Evolutionary conservation across 2,113 vertebrate species (phyloP).

Genomic region (Aphyosemion australe): DNA sequence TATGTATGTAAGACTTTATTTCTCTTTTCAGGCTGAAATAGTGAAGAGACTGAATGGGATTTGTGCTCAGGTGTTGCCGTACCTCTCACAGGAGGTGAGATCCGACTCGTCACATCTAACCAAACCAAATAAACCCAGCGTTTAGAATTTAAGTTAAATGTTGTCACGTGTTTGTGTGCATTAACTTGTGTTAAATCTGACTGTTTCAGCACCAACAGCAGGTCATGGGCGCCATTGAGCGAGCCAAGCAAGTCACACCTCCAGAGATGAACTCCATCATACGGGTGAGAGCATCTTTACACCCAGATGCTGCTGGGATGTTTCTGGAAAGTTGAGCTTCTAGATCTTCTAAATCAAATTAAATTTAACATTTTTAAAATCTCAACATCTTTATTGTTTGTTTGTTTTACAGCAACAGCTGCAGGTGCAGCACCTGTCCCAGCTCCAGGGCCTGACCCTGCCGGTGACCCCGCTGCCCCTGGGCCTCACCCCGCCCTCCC

Average conservation of each 20-base stretch:
- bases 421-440: conserved; percentile 96
- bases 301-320: background rate
- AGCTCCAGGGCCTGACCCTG: conserved; percentile 95
- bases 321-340: too few species aligned
- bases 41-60: conserved; percentile 98
- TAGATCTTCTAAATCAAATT: too few species aligned
- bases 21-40: conserved; percentile 87
- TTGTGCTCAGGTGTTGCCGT: conserved; percentile 96
- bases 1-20: background rate
- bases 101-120: too few species aligned
- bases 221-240: conserved; percentile 94
- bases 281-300: conserved; percentile 79
- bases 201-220: conserved; percentile 93
- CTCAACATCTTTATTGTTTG: too few species aligned
- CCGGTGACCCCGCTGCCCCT: conserved; percentile 92
- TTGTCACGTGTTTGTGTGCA: too few species aligned
- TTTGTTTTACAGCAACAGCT: conserved; percentile 90
- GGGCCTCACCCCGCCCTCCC: conserved; percentile 88
- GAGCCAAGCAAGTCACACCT: conserved; percentile 96
- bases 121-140: too few species aligned
- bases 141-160: too few species aligned
- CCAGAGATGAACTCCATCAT: conserved; percentile 99
- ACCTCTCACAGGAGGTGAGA: conserved; percentile 95
- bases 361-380: too few species aligned
- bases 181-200: conserved; percentile 19